Conservation (phyloP, 2,888 invertebrate genomes). For the Cataglyphis rosenhaueri region DNA sequence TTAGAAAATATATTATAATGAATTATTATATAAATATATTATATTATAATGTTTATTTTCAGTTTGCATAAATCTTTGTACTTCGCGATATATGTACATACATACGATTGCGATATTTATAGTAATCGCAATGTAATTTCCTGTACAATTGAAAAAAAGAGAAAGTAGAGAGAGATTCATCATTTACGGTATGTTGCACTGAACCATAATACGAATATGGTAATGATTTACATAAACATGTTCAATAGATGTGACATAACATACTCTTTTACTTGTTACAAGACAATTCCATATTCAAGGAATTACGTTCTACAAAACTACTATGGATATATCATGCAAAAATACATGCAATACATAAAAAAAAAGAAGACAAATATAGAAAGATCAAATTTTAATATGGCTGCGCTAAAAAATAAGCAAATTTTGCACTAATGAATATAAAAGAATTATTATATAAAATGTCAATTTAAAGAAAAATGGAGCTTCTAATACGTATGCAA, state of each 20-base stretch:
- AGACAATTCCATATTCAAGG: conserved; percentile 2
- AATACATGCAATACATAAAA: not conserved
- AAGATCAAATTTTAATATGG: not conserved
- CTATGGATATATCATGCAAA: not conserved
- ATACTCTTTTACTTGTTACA: not conserved
- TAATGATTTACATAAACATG: conserved; percentile 26
- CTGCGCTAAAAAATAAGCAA: not conserved
- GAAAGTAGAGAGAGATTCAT: conserved; percentile 8
- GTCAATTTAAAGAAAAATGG: not conserved
- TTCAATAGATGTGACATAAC: conserved; percentile 22
- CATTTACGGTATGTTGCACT: conserved; percentile 1
- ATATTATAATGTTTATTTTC: not conserved
- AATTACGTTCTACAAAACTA: not conserved
- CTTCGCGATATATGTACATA: conserved; percentile 1
- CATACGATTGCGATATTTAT: not conserved
- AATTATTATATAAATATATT: too few species aligned
- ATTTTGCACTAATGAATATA: not conserved
- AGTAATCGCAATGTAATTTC: conserved; percentile 5
- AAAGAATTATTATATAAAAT: not conserved
- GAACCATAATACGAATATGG: conserved; percentile 12
- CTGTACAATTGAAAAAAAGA: conserved; percentile 18
- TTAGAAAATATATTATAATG: not conserved
- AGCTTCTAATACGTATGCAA: not conserved
- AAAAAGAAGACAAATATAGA: not conserved
- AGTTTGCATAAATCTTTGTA: not conserved